These are phyloP conservation scores for Arothron firmamentum DNA, from an alignment of 2,113 vertebrate species.

Conservation along the genomic window DNA sequence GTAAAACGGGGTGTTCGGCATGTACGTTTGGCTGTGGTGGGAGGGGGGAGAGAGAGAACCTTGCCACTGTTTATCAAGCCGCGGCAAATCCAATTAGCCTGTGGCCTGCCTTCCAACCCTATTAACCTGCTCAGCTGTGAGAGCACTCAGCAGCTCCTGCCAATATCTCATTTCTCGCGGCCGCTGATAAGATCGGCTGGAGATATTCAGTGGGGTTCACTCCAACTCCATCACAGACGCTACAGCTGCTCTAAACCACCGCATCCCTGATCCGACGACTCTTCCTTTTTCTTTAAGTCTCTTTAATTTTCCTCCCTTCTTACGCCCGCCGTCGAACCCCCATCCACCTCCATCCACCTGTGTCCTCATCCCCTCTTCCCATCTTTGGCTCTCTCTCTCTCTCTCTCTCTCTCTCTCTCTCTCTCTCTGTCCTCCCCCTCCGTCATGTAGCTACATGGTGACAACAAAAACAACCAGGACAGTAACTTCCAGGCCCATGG, in stretches of 20 bases:
- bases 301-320: conserved; percentile 31
- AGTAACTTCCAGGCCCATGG: conserved; percentile 77
- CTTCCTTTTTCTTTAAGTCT: conserved; percentile 61
- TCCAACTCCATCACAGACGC: conserved; percentile 77
- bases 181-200: conserved; percentile 91
- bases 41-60: conserved; percentile 15
- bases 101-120: conserved; percentile 90
- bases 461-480: conserved; percentile 78
- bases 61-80: conserved; percentile 90
- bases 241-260: conserved; percentile 71
- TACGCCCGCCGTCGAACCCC: background rate
- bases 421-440: conserved; percentile 31
- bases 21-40: conserved; percentile 68
- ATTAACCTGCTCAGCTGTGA: conserved; percentile 94
- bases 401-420: conserved; percentile 8
- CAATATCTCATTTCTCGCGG: conserved; percentile 96
- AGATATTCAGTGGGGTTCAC: conserved; percentile 91
- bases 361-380: conserved; percentile 13
- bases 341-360: background rate
- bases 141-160: conserved; percentile 86
- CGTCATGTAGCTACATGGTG: conserved; percentile 68
- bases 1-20: conserved; percentile 25
- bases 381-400: conserved; percentile 13
- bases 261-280: conserved; percentile 59
- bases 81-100: conserved; percentile 97